Conservation (phyloP, 2,888 invertebrate genomes). For the Gastracanthus pulcherrimus region DNA sequence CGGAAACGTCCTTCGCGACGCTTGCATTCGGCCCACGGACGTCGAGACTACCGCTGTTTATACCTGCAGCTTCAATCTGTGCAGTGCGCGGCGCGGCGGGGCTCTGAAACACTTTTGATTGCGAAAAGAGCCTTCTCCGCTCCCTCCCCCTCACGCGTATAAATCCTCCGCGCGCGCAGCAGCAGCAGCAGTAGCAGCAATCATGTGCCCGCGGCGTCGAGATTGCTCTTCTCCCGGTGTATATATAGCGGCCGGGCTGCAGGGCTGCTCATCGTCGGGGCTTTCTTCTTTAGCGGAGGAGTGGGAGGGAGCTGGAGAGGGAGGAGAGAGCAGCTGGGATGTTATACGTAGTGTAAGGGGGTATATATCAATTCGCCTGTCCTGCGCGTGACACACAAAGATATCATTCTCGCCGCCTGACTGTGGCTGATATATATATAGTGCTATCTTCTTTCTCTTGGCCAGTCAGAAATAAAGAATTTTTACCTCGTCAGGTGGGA, state of each 20-base stretch:
- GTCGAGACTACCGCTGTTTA: not conserved
- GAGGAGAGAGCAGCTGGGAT: not conserved
- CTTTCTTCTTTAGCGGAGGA: not conserved
- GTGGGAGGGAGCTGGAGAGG: too few relatives aligned
- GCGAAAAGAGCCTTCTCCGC: constrained; percentile 24
- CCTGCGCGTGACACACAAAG: not conserved
- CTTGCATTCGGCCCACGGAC: not conserved
- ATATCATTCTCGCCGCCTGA: not conserved
- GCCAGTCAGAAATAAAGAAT: too few relatives aligned
- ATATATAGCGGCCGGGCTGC: too few relatives aligned
- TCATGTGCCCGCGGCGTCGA: constrained; percentile 35
- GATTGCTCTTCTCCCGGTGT: not conserved
- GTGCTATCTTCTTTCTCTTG: too few relatives aligned
- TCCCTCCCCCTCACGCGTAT: too few relatives aligned
- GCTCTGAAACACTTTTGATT: constrained; percentile 50
- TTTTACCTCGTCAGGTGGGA: too few relatives aligned
- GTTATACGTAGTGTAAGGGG: not conserved
- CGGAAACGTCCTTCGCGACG: not conserved
- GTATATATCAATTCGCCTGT: not conserved
- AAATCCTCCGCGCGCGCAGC: not conserved
- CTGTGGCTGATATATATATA: too few relatives aligned
- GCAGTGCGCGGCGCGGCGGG: too few relatives aligned
- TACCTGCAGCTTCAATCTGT: constrained; percentile 6
- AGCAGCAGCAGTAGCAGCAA: too few relatives aligned
- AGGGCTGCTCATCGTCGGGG: not conserved